Evolutionary conservation across 2,888 invertebrate species (phyloP).

Genomic region (Andrena trimmerana): DNA sequence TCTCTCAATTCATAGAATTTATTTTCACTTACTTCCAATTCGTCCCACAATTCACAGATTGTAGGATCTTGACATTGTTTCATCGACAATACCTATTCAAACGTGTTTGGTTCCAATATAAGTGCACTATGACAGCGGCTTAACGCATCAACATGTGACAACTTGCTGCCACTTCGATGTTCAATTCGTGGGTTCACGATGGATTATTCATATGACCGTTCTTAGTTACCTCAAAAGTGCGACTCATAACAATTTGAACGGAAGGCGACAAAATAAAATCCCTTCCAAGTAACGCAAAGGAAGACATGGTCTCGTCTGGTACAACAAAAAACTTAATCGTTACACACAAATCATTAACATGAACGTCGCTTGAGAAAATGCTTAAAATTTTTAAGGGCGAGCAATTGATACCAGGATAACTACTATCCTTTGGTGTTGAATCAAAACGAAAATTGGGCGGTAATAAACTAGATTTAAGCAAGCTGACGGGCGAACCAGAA

Average conservation of each 20-base stretch:
- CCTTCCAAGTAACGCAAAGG: not conserved
- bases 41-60: too few relatives aligned
- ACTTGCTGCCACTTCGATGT: too few relatives aligned
- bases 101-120: too few relatives aligned
- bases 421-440: not conserved
- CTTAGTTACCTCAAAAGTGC: not conserved
- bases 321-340: conserved; percentile 19
- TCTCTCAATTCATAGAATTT: too few relatives aligned
- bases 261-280: conserved; percentile 12
- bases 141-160: too few relatives aligned
- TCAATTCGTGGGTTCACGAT: too few relatives aligned
- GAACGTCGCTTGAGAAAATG: not conserved
- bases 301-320: conserved; percentile 1
- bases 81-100: too few relatives aligned
- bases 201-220: not conserved
- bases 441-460: not conserved
- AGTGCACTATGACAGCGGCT: too few relatives aligned
- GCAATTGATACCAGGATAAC: not conserved
- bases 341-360: not conserved
- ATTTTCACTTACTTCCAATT: too few relatives aligned
- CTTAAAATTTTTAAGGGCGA: not conserved
- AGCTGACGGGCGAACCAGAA: conserved; percentile 7
- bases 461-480: not conserved
- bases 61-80: too few relatives aligned
- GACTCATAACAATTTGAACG: not conserved